Conservation (phyloP, 2,888 invertebrate genomes). For the Agrochola lychnidis region DNA sequence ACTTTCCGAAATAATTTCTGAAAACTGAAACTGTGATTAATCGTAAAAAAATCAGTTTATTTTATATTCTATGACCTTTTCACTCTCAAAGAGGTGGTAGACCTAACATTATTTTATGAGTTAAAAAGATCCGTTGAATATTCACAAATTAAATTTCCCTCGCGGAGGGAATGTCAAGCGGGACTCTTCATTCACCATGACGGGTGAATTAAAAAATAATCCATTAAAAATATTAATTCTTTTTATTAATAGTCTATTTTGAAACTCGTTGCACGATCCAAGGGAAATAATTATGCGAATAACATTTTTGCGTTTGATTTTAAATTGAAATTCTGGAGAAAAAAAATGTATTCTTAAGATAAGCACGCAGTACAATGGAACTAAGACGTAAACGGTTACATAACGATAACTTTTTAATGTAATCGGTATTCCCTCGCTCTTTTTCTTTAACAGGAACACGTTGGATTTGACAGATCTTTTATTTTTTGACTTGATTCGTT, state of each 20-base stretch:
- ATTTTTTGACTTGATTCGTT: too few relatives aligned
- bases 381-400: neutral
- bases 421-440: neutral
- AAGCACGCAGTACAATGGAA: neutral
- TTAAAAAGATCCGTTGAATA: slow-evolving; percentile 3
- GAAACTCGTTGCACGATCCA: neutral
- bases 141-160: slow-evolving; percentile 32
- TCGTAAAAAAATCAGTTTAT: neutral
- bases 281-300: neutral
- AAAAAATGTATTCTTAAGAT: neutral
- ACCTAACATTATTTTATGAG: neutral
- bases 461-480: neutral
- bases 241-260: neutral
- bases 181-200: slow-evolving; percentile 15
- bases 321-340: neutral
- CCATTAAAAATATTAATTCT: slow-evolving; percentile 3
- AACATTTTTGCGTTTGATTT: neutral
- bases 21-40: neutral
- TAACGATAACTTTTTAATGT: neutral
- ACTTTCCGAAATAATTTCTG: neutral
- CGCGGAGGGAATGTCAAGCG: neutral
- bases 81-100: neutral
- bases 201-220: slow-evolving; percentile 10
- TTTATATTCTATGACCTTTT: slow-evolving; percentile 1
- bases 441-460: neutral